Base-by-base conservation (phyloP, 23 tunicate genomes). In the Corella eumyota region DNA sequence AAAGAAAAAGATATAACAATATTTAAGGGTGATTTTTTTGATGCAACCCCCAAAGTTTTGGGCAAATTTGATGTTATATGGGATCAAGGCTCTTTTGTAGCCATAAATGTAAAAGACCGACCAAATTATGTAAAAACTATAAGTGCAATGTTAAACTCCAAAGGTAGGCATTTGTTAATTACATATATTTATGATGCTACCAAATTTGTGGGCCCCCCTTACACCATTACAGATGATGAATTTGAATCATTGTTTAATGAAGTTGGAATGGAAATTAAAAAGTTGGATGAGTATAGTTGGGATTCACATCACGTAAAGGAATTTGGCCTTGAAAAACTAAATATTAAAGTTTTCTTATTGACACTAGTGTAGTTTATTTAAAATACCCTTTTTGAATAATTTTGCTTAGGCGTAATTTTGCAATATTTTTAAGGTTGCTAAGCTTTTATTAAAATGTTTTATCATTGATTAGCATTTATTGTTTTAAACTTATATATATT, bases 21-120 rank as follows among this genome's bases (percentile, higher is more conserved):
- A n/a, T 83, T 68, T 40, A 60, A 56, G 50, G 93, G 93, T 9
- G 94, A 85, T 58, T 58, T 85, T 44, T 85, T 85, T 50, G 25
- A 35, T 19, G 21, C 76, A 9, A 61, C 23, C 25, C 22, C 73
- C 2, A 36, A 64, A 9, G 20, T 76, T 3, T 29, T 67, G 50
- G 84, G 83, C 23, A 64, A 69, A 34, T 76, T 76, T 76, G 74
- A 85, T 69, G 94, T 63, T 25, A 34, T 76, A 22, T 85, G 76
- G 73, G 94, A 85, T 45, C 52, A 84, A 34, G 94, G 65, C 3
- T 32, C 78, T 4, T 64, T 75, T n/a, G 72, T 56, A 26, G 83
- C 94, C 2, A 64, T 85, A 3, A 58, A 76, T 46, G 37, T 61
- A n/a, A 38, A 29, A 5, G 30, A 63, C 11, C 61, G 69, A 56